A percentile compares a stretch with the other conserved stretches of the same genome.
phyloP scores from a whole-genome alignment of 2,888 invertebrate species.

The Sussaba pulchella region DNA sequence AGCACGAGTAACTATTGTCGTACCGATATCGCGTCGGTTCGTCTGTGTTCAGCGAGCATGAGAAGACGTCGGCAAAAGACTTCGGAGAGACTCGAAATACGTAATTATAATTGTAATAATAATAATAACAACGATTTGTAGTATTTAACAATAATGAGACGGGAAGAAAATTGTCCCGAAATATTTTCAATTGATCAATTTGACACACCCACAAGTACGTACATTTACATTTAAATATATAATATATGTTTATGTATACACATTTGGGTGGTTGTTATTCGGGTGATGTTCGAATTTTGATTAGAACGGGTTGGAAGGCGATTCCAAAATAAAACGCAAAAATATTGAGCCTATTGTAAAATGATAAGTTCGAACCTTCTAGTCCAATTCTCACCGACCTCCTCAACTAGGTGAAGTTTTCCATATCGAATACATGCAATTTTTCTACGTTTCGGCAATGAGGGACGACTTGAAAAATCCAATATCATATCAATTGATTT shows the following conservation, averaged over 20 bases:
- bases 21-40: constrained; percentile 29
- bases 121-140: neutral
- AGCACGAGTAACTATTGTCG: constrained; percentile 13
- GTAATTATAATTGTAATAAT: constrained; percentile 12
- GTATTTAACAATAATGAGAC: constrained; percentile 22
- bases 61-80: constrained; percentile 18
- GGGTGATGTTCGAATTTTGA: no score
- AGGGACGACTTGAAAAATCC: no score
- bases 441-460: no score
- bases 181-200: constrained; percentile 52
- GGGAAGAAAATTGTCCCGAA: constrained; percentile 34
- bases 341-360: no score
- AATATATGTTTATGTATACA: constrained; percentile 31
- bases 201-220: constrained; percentile 62
- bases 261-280: no score
- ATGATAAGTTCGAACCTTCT: no score
- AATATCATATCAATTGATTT: no score
- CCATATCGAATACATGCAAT: no score
- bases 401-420: no score
- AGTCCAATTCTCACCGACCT: no score
- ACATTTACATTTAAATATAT: constrained; percentile 47
- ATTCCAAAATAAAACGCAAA: no score
- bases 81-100: constrained; percentile 32
- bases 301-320: constrained; percentile 25
- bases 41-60: constrained; percentile 46